A percentile compares a stretch with the other conserved stretches of the same genome.
Conservation (phyloP, 2,888 invertebrate genomes). For the Pinctada fucata region DNA sequence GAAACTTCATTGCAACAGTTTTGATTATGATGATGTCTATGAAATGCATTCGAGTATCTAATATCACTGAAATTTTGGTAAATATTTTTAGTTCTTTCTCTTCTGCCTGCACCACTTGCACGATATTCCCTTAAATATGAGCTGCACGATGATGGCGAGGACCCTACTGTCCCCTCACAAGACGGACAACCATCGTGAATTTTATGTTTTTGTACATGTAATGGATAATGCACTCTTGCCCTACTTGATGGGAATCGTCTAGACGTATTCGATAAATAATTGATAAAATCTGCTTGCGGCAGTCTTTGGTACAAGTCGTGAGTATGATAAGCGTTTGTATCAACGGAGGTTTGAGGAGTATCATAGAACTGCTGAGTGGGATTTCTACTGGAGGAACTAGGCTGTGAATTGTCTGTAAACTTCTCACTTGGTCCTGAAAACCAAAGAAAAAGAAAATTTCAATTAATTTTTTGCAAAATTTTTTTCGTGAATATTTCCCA, state of each 20-base stretch:
- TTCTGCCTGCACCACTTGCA: background rate
- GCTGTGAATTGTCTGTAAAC: background rate
- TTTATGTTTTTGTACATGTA: background rate
- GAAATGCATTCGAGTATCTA: background rate
- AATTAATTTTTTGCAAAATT: too few species aligned
- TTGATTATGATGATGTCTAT: constrained; percentile 13
- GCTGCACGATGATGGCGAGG: constrained; percentile 44
- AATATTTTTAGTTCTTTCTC: constrained; percentile 2
- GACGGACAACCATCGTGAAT: constrained; percentile 55
- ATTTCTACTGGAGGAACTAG: background rate
- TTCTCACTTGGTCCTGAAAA: too few species aligned
- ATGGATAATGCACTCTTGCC: background rate
- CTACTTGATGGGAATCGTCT: background rate
- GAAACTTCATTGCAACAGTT: constrained; percentile 21
- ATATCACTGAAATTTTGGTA: constrained; percentile 11
- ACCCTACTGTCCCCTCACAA: constrained; percentile 58
- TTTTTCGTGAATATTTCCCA: too few species aligned
- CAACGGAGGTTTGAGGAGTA: background rate
- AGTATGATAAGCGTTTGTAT: constrained; percentile 17
- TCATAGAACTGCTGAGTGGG: background rate
- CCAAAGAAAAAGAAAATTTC: too few species aligned
- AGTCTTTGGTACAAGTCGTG: constrained; percentile 21
- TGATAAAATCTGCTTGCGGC: constrained; percentile 30
- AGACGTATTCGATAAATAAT: constrained; percentile 14
- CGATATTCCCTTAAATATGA: constrained; percentile 34